phyloP scores from a whole-genome alignment of 2,797 vertebrate genomes.

The Typhlichthys eigenmanni region DNA sequence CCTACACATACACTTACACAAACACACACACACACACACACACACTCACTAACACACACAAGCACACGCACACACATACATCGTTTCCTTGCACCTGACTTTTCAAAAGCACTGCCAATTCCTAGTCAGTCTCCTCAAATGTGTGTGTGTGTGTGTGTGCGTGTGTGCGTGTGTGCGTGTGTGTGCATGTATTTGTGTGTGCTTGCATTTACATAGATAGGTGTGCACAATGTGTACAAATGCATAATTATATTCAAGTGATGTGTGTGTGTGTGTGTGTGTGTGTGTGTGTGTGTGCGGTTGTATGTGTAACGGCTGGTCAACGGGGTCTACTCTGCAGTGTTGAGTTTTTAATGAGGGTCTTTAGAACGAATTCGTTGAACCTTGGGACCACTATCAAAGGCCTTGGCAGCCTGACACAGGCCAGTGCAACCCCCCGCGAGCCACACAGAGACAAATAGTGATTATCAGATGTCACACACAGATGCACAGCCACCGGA shows the following conservation, averaged over 20 bases:
- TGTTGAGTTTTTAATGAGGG: constrained; percentile 60
- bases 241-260: no score
- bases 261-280: background rate
- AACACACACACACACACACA: constrained; percentile 1
- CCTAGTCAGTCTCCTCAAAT: no score
- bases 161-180: no score
- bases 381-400: constrained; percentile 56
- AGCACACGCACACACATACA: constrained; percentile 14
- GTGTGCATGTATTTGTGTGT: no score
- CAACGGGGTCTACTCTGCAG: background rate
- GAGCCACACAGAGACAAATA: constrained; percentile 39
- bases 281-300: background rate
- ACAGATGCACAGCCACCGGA: constrained; percentile 39
- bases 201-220: no score
- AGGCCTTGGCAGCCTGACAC: constrained; percentile 42
- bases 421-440: constrained; percentile 34
- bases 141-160: no score
- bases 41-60: constrained; percentile 1
- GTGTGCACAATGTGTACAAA: no score
- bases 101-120: no score
- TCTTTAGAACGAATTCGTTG: constrained; percentile 53
- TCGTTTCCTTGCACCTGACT: background rate
- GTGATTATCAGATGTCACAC: constrained; percentile 46
- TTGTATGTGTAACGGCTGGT: background rate
- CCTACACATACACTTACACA: background rate